Evolutionary conservation across 2,888 invertebrate species (phyloP), one percentile per base, ranked within the genome.

Genomic region (Machimus rusticus): DNA sequence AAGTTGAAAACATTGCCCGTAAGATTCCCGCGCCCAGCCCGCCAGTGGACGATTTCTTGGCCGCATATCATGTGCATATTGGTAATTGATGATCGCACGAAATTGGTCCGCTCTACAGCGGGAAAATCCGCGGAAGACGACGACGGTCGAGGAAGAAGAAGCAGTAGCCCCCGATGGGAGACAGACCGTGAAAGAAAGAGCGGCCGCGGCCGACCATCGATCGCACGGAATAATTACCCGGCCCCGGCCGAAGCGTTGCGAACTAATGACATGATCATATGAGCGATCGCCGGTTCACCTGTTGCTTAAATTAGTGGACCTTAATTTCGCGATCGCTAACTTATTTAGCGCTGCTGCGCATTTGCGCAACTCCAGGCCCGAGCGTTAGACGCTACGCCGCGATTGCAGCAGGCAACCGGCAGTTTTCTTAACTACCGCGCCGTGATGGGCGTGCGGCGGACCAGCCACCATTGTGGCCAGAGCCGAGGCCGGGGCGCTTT

Each of bases 211-310:
- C 66, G 66, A 12, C 23, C 66, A 66, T 19, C 66, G 66, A 85
- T 43, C 74, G 74, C 46, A 31, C 74, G 28, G 43, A 74, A 85
- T 85, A 85, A 85, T 85, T 85, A 85, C 14, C 57, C 66, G 74
- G 74, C 43, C 43, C 16, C 37, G 85, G 43, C 74, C 85, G 74
- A 85, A 85, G 85, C 85, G 85, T 85, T 85, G 85, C 85, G 85
- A 85, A 74, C 85, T 85, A 85, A 85, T 85, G 85, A 85, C 85
- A 85, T 85, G 85, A 85, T 85, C 85, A 85, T 85, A 85, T 74
- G 85, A 85, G 85, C 23, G 74, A 85, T 85, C 85, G 43, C 2
- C 43, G 85, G 51, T 85, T 85, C 85, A 85, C 85, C 85, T 85
- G 85, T 85, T 85, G 85, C 43, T 51, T 85, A 74, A 85, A 85